Evolutionary conservation across 2,797 vertebrate species (phyloP).

Genomic region (Rhincodon typus): DNA sequence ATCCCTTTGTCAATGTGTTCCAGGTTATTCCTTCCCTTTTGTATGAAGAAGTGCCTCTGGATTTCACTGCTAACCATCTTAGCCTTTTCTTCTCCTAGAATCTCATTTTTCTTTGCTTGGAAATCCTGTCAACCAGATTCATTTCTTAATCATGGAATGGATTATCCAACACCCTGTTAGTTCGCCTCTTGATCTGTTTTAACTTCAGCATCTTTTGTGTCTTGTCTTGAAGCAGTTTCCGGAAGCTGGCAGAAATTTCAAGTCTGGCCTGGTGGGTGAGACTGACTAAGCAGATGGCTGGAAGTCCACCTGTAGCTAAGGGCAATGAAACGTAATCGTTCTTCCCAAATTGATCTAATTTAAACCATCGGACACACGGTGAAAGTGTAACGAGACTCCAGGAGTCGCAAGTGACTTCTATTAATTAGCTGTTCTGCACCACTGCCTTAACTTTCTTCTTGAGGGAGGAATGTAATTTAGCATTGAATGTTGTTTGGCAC

Average conservation of each 20-base stretch:
- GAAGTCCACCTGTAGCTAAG: constrained; percentile 17
- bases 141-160: not conserved
- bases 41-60: not conserved
- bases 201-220: not conserved
- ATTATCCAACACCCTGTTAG: not conserved
- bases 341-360: constrained; percentile 10
- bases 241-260: not conserved
- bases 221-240: not conserved
- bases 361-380: not conserved
- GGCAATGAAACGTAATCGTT: not conserved
- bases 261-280: not conserved
- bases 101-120: too few relatives aligned
- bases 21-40: not conserved
- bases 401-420: not conserved
- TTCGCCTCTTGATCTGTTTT: not conserved
- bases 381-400: constrained; percentile 21
- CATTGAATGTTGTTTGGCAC: constrained; percentile 15
- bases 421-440: constrained; percentile 31
- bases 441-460: not conserved
- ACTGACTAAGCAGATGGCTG: constrained; percentile 11
- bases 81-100: too few relatives aligned
- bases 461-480: constrained; percentile 15
- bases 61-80: not conserved
- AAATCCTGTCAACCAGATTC: not conserved
- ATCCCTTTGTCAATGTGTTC: not conserved